Conservation (phyloP, 2,113 vertebrate genomes). For the Neogale vison region DNA sequence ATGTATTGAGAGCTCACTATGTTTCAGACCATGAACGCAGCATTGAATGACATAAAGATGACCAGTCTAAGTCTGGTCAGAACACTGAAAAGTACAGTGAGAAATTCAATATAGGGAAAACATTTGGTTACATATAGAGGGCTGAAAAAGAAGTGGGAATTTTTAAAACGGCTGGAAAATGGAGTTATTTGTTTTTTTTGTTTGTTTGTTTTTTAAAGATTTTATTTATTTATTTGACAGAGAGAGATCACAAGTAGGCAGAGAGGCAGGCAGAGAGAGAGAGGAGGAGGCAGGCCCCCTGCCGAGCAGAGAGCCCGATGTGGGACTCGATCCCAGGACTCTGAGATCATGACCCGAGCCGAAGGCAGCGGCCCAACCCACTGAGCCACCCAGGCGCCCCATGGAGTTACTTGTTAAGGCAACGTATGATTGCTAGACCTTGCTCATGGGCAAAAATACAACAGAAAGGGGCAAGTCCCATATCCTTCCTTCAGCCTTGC, state of each 20-base stretch:
- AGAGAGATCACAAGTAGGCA: no score
- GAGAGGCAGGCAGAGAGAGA: no score
- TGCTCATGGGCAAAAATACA: neutral
- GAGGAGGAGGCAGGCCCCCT: no score
- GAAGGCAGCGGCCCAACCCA: no score
- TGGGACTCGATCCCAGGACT: no score
- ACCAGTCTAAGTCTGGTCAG: neutral
- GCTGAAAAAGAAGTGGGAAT: neutral
- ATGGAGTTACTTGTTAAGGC: neutral
- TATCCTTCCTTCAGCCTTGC: neutral
- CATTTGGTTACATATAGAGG: neutral
- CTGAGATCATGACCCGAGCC: no score
- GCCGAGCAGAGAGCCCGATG: no score
- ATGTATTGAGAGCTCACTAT: neutral
- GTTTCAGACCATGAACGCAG: neutral
- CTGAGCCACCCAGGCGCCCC: no score
- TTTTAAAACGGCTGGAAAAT: neutral
- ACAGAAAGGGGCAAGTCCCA: accelerated
- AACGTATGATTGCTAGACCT: neutral
- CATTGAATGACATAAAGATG: neutral
- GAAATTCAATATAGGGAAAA: neutral
- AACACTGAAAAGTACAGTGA: neutral
- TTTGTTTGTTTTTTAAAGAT: no score
- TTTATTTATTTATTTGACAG: no score
- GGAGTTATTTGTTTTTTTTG: neutral